Evolutionary conservation across 2,797 vertebrate genomes (phyloP).

Genomic region (Melanotaenia maccullochi): DNA sequence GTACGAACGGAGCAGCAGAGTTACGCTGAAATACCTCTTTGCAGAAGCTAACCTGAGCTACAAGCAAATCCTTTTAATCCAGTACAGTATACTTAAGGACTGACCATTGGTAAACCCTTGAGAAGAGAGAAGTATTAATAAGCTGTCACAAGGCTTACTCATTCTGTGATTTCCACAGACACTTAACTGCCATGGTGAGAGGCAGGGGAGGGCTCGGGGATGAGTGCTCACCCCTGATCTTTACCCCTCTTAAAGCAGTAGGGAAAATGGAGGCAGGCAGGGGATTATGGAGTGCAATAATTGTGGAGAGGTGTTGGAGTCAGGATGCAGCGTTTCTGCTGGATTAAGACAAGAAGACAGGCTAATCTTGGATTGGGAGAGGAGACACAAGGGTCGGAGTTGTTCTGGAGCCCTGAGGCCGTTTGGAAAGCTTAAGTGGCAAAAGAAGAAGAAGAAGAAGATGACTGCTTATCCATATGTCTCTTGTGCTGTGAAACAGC

Average conservation of each 20-base stretch:
- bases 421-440: constrained; percentile 82
- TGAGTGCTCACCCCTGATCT: constrained; percentile 86
- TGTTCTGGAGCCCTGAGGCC: constrained; percentile 80
- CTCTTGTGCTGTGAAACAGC: constrained; percentile 63
- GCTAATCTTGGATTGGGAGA: constrained; percentile 86
- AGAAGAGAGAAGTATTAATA: constrained; percentile 84
- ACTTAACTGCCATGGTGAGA: constrained; percentile 80
- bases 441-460: constrained; percentile 32
- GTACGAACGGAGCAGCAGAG: constrained; percentile 63
- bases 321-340: constrained; percentile 85
- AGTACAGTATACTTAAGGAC: constrained; percentile 85
- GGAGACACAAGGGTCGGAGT: constrained; percentile 82
- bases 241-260: constrained; percentile 83
- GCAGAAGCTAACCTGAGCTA: constrained; percentile 81
- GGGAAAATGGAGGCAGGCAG: constrained; percentile 84
- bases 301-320: constrained; percentile 88
- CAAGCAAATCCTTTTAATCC: constrained; percentile 88
- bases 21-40: constrained; percentile 73
- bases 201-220: constrained; percentile 77
- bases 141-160: constrained; percentile 83
- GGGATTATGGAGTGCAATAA: constrained; percentile 87
- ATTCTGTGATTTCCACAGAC: constrained; percentile 82
- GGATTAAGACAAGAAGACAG: constrained; percentile 87
- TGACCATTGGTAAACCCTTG: constrained; percentile 82
- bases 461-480: constrained; percentile 70